Evolutionary conservation across 2,113 vertebrate species (phyloP).

Genomic region (Carassius auratus): DNA sequence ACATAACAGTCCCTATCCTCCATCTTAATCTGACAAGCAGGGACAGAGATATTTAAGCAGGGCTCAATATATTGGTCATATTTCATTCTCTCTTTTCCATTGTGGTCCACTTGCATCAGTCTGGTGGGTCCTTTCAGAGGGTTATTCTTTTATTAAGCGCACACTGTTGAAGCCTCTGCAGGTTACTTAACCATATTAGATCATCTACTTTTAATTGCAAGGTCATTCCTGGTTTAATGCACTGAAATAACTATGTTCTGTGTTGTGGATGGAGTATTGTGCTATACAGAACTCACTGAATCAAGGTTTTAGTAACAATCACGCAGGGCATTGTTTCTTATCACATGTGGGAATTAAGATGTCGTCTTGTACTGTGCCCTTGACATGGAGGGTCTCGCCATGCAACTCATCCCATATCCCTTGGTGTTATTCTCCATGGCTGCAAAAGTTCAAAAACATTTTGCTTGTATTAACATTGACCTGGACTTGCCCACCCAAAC

Average conservation of each 20-base stretch:
- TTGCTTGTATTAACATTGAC: not conserved
- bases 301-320: not conserved
- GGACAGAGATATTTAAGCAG: constrained; percentile 39
- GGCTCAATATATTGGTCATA: constrained; percentile 36
- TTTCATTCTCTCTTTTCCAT: constrained; percentile 16
- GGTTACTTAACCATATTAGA: not conserved
- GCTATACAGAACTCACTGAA: not conserved
- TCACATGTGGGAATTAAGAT: not conserved
- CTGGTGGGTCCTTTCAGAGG: not conserved
- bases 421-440: not conserved
- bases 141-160: not conserved
- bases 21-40: constrained; percentile 37
- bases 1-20: not conserved
- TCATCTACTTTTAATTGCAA: not conserved
- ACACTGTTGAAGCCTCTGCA: not conserved
- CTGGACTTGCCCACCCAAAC: not conserved
- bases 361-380: not conserved
- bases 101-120: not conserved
- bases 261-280: not conserved
- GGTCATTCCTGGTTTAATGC: not conserved
- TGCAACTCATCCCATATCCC: not conserved
- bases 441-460: not conserved
- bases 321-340: not conserved
- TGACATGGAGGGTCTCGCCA: not conserved
- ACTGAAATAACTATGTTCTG: not conserved